Conservation (phyloP, 1,140 invertebrate genomes). For the Colletes gigas region DNA sequence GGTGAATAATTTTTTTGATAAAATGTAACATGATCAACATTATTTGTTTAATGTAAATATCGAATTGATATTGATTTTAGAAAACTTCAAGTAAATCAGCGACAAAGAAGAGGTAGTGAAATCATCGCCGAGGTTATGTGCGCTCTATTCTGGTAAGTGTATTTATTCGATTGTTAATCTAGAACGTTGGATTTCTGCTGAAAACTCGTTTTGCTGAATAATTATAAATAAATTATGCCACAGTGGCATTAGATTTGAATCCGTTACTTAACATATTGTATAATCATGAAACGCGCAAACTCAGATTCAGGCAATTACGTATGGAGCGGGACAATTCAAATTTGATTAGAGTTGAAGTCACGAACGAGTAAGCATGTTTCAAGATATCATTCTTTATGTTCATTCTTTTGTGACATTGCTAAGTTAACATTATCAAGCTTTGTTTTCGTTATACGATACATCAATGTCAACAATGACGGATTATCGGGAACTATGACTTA, state of each 20-base stretch:
- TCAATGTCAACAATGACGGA: background rate
- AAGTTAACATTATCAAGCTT: background rate
- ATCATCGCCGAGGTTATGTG: background rate
- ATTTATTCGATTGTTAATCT: background rate
- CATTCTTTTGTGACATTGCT: no score
- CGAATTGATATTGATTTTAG: background rate
- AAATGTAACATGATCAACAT: background rate
- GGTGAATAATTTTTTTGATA: background rate
- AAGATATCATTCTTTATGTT: no score
- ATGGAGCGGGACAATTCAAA: background rate
- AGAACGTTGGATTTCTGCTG: no score
- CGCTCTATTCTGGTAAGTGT: background rate
- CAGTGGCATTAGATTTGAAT: background rate
- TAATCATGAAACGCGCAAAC: background rate
- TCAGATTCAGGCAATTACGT: background rate
- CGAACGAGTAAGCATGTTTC: no score
- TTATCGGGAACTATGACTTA: background rate
- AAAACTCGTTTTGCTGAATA: background rate
- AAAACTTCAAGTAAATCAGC: background rate
- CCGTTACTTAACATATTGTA: background rate
- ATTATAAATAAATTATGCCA: background rate
- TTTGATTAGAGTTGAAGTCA: background rate
- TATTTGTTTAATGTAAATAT: background rate
- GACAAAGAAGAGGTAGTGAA: background rate
- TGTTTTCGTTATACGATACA: background rate